phyloP scores from a whole-genome alignment of 1,140 invertebrate genomes.

The Platorchestia sp. region DNA sequence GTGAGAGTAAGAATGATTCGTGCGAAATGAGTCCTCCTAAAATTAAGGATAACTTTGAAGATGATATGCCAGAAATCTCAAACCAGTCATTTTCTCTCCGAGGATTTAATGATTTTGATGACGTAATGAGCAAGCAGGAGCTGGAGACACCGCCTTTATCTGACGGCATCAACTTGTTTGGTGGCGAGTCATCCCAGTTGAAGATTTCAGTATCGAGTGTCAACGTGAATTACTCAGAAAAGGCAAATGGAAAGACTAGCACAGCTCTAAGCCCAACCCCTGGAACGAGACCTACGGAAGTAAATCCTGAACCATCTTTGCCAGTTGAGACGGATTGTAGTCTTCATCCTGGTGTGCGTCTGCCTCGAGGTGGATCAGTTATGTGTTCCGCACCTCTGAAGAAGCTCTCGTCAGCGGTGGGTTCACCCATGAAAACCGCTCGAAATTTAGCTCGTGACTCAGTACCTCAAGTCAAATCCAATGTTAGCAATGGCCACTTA shows the following conservation, averaged over 20 bases:
- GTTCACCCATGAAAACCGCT: background rate
- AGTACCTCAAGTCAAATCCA: background rate
- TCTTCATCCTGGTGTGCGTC: background rate
- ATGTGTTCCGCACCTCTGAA: no score
- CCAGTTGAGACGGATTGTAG: constrained; percentile 61
- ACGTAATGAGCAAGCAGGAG: constrained; percentile 42
- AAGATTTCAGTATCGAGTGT: constrained; percentile 44
- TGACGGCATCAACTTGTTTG: constrained; percentile 15
- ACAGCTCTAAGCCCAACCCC: constrained; percentile 63
- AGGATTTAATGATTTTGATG: background rate
- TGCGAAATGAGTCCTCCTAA: background rate
- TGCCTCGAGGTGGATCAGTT: background rate
- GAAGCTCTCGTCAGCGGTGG: background rate
- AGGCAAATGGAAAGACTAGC: constrained; percentile 56
- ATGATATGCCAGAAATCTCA: background rate
- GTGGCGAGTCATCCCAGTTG: constrained; percentile 56
- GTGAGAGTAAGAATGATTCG: background rate
- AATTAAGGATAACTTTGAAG: constrained; percentile 27
- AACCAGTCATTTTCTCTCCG: background rate
- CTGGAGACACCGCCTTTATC: constrained; percentile 19
- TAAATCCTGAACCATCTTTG: constrained; percentile 60
- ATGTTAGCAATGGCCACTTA: background rate
- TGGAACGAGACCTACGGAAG: constrained; percentile 62
- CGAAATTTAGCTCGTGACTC: background rate
- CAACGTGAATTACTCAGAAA: background rate